These are phyloP conservation scores for Lepus townsendii DNA, from an alignment of 2,797 vertebrate species.

Conservation along the genomic window DNA sequence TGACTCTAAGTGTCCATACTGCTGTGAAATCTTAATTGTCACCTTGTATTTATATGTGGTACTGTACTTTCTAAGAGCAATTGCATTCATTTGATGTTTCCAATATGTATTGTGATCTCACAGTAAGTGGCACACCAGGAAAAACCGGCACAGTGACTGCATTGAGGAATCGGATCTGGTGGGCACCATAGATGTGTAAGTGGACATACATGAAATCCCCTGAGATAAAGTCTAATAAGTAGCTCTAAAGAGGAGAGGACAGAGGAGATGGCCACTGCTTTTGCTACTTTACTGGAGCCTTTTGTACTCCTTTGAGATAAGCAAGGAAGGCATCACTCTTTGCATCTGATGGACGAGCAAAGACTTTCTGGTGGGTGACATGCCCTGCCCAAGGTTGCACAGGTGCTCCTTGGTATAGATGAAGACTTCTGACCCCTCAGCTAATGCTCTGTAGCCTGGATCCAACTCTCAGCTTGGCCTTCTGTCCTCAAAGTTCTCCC, in stretches of 20 bases:
- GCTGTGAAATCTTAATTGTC: background rate
- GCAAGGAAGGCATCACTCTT: background rate
- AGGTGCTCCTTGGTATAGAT: background rate
- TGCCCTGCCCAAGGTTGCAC: background rate
- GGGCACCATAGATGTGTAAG: background rate
- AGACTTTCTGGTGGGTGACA: background rate
- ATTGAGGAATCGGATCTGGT: background rate
- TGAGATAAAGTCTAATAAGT: background rate
- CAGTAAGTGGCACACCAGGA: background rate
- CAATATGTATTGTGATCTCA: background rate
- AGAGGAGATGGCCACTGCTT: background rate
- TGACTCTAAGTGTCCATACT: background rate
- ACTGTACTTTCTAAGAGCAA: conserved; percentile 32
- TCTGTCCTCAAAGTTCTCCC: background rate
- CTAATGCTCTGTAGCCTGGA: background rate
- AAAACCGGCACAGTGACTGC: background rate
- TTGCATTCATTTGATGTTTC: background rate
- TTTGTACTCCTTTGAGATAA: background rate
- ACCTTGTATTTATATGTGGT: background rate
- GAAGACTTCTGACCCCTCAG: background rate
- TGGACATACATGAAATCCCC: background rate
- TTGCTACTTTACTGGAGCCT: background rate
- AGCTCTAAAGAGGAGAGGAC: conserved; percentile 11
- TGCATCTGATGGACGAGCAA: background rate
- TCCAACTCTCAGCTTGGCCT: background rate